Evolutionary conservation across 1,140 invertebrate genomes (phyloP), one percentile per base, ranked within the genome.

Genomic region (Platyscapa corneri): DNA sequence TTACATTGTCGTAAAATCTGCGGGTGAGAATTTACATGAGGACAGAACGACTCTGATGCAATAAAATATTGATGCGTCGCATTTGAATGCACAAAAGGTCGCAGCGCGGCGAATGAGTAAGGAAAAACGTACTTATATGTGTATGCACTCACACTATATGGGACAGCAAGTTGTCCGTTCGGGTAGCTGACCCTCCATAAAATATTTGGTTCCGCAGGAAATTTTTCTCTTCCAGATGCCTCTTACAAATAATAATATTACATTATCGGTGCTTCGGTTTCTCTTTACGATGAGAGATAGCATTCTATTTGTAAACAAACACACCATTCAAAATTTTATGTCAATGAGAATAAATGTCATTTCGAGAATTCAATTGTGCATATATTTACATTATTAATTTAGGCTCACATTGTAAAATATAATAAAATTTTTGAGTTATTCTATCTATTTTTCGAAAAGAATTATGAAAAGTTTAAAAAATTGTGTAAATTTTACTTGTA

Each of bases 1-100:
- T 92, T 93, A 92, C 91, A 92, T 93, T 90, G 89, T 92, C 92
- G 88, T 92, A 92, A 92, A 92, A 91, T 91, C 89, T 88, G 72
- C 30, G 56, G 60, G 83, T 72, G 74, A 80, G 88, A 91, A 93
- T 92, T 92, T 92, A 90, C 91, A 91, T 91, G 84, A 56, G n/a
- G 53, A 34, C 27, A 70, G 65, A 82, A n/a, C 23, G n/a, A 1
- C n/a, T 76, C 39, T 65, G 12, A 86, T 83, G 89, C 87, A 89
- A 90, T 90, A 89, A 90, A 91, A 90, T 89, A 90, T 90, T 89
- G 89, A 89, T 89, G 89, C 86, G 88, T 27, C 83, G 87, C 83
- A 88, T 89, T 88, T 87, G 86, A 88, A 88, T 88, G 76, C 82
- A 49, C 53, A 76, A 83, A 27, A 83, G 72, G 72, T 83, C 82